These are phyloP conservation scores for Varroa destructor DNA, from an alignment of 1,140 invertebrate species.

Conservation along the genomic window DNA sequence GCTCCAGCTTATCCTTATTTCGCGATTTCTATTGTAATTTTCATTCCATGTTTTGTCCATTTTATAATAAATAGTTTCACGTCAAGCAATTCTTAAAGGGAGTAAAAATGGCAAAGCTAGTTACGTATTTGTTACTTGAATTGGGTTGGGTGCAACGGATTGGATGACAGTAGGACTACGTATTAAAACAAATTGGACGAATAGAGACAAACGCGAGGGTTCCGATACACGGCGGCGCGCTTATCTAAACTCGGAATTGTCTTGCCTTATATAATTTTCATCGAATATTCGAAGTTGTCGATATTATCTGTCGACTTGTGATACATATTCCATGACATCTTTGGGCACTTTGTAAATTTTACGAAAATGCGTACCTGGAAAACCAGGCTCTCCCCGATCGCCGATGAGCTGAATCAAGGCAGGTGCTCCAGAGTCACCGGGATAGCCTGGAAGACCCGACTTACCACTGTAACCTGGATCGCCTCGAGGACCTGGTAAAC, in stretches of 20 bases:
- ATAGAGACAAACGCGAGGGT: no score
- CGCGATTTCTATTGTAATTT: background rate
- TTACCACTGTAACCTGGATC: background rate
- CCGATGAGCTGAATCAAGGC: background rate
- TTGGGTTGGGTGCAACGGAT: no score
- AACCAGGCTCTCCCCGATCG: background rate
- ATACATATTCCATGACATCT: background rate
- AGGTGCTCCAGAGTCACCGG: background rate
- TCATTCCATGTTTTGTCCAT: background rate
- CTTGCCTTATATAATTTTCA: no score
- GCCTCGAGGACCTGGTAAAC: conserved; percentile 19
- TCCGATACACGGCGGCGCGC: no score
- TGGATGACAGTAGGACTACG: no score
- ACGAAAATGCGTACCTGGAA: background rate
- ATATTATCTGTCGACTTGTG: background rate
- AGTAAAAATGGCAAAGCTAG: no score
- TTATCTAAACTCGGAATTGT: no score
- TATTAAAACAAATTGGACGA: no score
- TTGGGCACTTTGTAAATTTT: background rate
- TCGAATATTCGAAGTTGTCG: no score
- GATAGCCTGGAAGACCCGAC: background rate
- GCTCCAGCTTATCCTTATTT: background rate
- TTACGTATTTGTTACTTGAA: no score
- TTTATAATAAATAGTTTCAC: background rate
- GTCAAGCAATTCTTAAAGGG: no score